Percentiles rank a stretch among this genome's conserved stretches.
phyloP scores from a whole-genome alignment of 2,113 vertebrate genomes.

The Notarius quadriscutis region DNA sequence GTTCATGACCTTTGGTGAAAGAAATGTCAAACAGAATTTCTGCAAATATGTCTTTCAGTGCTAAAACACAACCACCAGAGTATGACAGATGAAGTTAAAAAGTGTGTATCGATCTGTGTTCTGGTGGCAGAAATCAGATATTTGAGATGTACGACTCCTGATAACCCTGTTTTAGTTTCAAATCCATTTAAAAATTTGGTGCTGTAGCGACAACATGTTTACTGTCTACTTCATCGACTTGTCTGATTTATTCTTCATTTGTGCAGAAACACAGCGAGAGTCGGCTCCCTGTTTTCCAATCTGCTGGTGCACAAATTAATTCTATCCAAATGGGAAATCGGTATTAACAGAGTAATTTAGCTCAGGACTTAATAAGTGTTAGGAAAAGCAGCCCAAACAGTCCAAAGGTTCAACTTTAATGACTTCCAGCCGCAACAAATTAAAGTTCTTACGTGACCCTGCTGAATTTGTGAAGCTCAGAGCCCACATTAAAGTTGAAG shows the following conservation, averaged over 20 bases:
- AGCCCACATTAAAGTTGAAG: not conserved
- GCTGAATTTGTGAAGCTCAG: not conserved
- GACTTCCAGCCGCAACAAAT: constrained; percentile 4
- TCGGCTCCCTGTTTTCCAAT: not conserved
- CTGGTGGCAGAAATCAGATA: not conserved
- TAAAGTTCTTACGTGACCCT: not conserved
- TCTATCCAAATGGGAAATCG: not conserved
- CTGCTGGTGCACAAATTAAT: not conserved
- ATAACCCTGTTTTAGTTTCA: not conserved
- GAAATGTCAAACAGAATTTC: not conserved
- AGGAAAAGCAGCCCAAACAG: constrained; percentile 6
- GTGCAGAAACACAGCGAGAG: not conserved
- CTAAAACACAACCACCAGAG: not conserved
- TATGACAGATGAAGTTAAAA: not conserved
- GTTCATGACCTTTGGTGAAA: constrained; percentile 3
- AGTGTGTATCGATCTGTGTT: not conserved
- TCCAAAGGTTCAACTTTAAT: constrained; percentile 5
- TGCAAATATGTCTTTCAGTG: not conserved
- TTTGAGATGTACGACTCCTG: not conserved
- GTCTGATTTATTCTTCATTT: constrained; percentile 28
- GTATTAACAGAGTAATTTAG: constrained; percentile 17
- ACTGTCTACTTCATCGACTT: not conserved
- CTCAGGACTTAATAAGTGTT: constrained; percentile 25
- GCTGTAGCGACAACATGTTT: not conserved
- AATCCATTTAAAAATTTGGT: not conserved